Evolutionary conservation across 2,888 invertebrate genomes (phyloP).

Genomic region (Cistogaster globosa): DNA sequence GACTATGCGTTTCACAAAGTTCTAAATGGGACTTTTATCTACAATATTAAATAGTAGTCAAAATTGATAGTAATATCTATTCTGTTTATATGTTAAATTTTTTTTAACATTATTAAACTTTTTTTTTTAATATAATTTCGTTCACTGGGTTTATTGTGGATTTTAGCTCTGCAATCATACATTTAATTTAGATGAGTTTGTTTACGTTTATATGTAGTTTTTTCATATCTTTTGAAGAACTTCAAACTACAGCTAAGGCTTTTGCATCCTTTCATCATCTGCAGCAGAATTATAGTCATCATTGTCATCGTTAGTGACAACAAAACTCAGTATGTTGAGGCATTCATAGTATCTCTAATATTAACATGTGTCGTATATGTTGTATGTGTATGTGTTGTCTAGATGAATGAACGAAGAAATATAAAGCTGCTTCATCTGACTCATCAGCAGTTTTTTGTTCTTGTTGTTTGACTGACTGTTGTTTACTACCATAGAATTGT

Average conservation of each 20-base stretch:
- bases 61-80: too few relatives aligned
- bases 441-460: slow-evolving; percentile 50
- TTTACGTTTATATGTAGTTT: slow-evolving; percentile 46
- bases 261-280: slow-evolving; percentile 54
- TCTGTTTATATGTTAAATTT: too few relatives aligned
- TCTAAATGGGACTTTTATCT: too few relatives aligned
- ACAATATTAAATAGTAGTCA: too few relatives aligned
- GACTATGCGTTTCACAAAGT: too few relatives aligned
- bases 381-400: not conserved
- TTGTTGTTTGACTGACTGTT: slow-evolving; percentile 31
- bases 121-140: not conserved
- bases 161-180: slow-evolving; percentile 44
- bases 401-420: slow-evolving; percentile 24
- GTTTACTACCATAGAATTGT: slow-evolving; percentile 21
- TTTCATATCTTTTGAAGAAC: slow-evolving; percentile 13
- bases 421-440: slow-evolving; percentile 62
- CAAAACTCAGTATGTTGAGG: slow-evolving; percentile 30
- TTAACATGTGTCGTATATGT: not conserved
- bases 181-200: slow-evolving; percentile 67
- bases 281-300: slow-evolving; percentile 19
- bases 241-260: slow-evolving; percentile 48
- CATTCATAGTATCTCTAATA: slow-evolving; percentile 54
- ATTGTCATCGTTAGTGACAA: slow-evolving; percentile 45
- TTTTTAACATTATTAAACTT: too few relatives aligned
- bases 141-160: slow-evolving; percentile 20